Evolutionary conservation across 2,888 invertebrate species (phyloP).

Genomic region (Tanaodytes sp.): DNA sequence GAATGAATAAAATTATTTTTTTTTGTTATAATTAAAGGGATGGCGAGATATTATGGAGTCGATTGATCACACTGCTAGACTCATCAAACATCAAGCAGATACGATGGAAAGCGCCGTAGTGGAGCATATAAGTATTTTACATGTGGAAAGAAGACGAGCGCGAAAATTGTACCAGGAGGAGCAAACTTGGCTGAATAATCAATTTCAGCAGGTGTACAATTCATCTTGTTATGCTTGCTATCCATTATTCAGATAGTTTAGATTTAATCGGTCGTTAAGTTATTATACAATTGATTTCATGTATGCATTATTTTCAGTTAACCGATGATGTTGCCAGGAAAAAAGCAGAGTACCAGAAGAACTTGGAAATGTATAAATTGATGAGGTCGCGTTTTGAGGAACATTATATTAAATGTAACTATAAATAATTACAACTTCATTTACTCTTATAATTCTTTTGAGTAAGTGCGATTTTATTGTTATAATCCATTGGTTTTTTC

Average conservation of each 20-base stretch:
- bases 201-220: slow-evolving; percentile 68
- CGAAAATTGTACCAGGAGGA: slow-evolving; percentile 92
- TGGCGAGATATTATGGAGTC: slow-evolving; percentile 93
- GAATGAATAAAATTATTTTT: too few species aligned
- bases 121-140: slow-evolving; percentile 85
- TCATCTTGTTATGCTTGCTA: slow-evolving; percentile 1
- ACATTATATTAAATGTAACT: slow-evolving; percentile 90
- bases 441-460: too few species aligned
- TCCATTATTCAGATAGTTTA: background rate
- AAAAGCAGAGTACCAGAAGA: slow-evolving; percentile 93
- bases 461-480: too few species aligned
- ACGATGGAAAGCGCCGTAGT: slow-evolving; percentile 86
- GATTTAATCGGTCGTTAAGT: too few species aligned
- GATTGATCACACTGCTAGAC: slow-evolving; percentile 87
- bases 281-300: background rate
- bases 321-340: slow-evolving; percentile 91
- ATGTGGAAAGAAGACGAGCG: slow-evolving; percentile 89
- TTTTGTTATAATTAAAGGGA: slow-evolving; percentile 69
- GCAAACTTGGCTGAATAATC: slow-evolving; percentile 78
- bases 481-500: too few species aligned
- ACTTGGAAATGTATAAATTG: slow-evolving; percentile 89
- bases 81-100: slow-evolving; percentile 89
- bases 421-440: too few species aligned
- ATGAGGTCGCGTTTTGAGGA: slow-evolving; percentile 94
- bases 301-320: slow-evolving; percentile 77